Evolutionary conservation across 1,140 invertebrate genomes (phyloP).

Genomic region (Drosophila navojoa): DNA sequence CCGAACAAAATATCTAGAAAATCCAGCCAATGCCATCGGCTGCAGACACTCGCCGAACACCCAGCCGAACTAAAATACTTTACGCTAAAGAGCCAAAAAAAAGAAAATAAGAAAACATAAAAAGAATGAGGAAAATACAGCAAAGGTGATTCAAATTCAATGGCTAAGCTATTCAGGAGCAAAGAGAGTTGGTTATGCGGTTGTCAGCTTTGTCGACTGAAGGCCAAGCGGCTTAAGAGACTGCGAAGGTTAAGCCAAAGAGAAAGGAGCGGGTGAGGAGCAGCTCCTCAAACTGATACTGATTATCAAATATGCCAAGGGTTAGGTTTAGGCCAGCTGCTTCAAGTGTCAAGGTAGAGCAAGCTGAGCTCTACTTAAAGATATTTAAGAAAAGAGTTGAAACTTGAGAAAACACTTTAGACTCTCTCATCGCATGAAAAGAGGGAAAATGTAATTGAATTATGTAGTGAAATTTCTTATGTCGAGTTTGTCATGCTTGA

Average conservation of each 20-base stretch:
- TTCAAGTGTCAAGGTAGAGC: no score
- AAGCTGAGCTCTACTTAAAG: no score
- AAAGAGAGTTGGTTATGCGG: slow-evolving; percentile 29
- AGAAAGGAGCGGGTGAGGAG: not conserved
- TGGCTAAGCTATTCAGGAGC: slow-evolving; percentile 23
- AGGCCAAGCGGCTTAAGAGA: slow-evolving; percentile 74
- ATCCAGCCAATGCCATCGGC: slow-evolving; percentile 55
- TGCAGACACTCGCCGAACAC: slow-evolving; percentile 45
- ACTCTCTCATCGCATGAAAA: no score
- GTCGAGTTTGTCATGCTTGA: no score
- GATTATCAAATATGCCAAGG: slow-evolving; percentile 6
- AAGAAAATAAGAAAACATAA: slow-evolving; percentile 20
- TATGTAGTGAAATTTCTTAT: no score
- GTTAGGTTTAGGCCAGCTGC: not conserved
- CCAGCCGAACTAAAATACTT: slow-evolving; percentile 64
- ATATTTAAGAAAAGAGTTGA: no score
- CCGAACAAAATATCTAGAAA: slow-evolving; percentile 33
- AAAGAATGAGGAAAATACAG: slow-evolving; percentile 10
- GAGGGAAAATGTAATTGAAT: no score
- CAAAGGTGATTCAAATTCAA: slow-evolving; percentile 67
- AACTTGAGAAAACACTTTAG: no score
- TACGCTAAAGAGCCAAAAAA: slow-evolving; percentile 33
- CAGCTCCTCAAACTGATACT: slow-evolving; percentile 15
- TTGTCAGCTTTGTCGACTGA: slow-evolving; percentile 48
- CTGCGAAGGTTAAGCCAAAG: slow-evolving; percentile 59